Base-by-base conservation (phyloP, 2,797 vertebrate genomes). In the Spondyliosoma cantharus region DNA sequence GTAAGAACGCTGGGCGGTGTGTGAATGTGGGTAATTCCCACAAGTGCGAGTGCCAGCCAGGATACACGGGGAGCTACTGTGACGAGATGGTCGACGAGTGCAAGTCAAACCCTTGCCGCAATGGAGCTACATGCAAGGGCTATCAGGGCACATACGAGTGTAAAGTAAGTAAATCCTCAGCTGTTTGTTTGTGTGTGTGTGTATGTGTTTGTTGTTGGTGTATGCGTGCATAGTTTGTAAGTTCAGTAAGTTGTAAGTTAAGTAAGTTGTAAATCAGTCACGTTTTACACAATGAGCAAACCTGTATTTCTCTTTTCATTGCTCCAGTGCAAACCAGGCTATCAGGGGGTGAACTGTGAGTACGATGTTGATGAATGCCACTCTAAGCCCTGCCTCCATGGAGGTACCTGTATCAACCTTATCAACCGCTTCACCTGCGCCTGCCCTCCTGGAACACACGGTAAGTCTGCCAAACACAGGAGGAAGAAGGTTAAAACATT, bases 291-390 rank as follows among this genome's bases (percentile, higher is more conserved):
- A 2, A 2, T 45, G 25, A 67, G 45, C 48, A 83, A 42, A 82
- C 49, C 0, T 59, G 1, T 52, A 7, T 69, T 8, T 43, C 68
- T 59, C 53, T 8, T 72, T 20, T 43, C 17, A 29, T 53, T 85
- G 45, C 52, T 45, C 13, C 83, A 99, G 97, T 99, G 97, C 76
- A 95, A 97, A 89, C 89, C 95, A 27, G 97, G 97, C 0, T 99
- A 94, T 89, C 97, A 98, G 94, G 97, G 97, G 13, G 96, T 97
- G 81, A 97, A 97, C 90, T 99, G 97, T 0, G 96, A 99, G 62
- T 98, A 97, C 32, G 95, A 98, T 72, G 96, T 99, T 8, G 94
- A 98, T 5, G 97, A 99, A 81, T 99, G 97, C 87, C 96, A 97
- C 86, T 96, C 97, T 0, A 95, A 94, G 76, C 97, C 96, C 7